These are phyloP conservation scores for Drosophila heteroneura DNA, from an alignment of 2,888 invertebrate species.

Conservation along the genomic window DNA sequence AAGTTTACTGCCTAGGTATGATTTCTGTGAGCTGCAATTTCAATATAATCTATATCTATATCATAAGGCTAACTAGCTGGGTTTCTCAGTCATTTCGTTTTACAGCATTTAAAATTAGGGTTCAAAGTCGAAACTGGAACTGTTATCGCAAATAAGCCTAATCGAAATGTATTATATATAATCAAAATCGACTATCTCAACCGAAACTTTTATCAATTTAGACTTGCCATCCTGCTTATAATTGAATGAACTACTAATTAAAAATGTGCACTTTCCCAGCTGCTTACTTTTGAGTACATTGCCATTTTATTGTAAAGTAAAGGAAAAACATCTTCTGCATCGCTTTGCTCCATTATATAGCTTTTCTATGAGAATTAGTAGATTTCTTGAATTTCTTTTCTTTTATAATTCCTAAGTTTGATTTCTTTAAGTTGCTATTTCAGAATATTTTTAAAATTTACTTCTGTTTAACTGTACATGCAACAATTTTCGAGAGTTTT, in stretches of 20 bases:
- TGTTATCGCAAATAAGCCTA: not conserved
- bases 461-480: not conserved
- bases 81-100: too few species aligned
- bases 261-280: not conserved
- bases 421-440: not conserved
- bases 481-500: not conserved
- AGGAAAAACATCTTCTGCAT: not conserved
- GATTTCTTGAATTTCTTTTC: rapidly evolving
- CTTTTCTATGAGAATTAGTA: rapidly evolving
- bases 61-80: too few species aligned
- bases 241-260: rapidly evolving
- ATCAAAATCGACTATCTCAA: not conserved
- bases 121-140: rapidly evolving
- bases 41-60: not conserved
- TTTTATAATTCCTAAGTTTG: not conserved
- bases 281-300: not conserved
- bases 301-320: not conserved
- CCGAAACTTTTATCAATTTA: not conserved
- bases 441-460: not conserved
- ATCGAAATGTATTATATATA: not conserved
- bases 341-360: too few species aligned
- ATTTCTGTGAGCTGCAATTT: not conserved
- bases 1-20: not conserved
- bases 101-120: too few species aligned
- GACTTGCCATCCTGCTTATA: too few species aligned